These are phyloP conservation scores for Ophion ventricosus DNA, from an alignment of 2,888 invertebrate genomes.

Conservation along the genomic window DNA sequence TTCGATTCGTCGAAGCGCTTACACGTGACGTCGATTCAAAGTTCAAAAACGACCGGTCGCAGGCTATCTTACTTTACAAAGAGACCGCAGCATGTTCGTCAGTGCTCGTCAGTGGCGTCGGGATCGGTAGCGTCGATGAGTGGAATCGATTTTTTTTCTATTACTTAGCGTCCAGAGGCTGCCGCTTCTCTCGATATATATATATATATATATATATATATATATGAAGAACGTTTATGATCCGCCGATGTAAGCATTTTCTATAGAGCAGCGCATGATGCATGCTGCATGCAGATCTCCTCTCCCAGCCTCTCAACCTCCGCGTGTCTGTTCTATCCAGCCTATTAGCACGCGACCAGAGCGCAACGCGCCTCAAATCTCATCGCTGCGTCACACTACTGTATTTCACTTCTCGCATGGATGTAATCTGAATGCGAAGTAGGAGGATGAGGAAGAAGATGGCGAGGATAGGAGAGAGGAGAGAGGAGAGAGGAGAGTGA, in stretches of 20 bases:
- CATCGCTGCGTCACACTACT: slow-evolving; percentile 62
- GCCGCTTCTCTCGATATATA: too few relatives aligned
- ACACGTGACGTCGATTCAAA: too few relatives aligned
- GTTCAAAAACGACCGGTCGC: too few relatives aligned
- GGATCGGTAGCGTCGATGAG: too few relatives aligned
- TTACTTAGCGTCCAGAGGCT: too few relatives aligned
- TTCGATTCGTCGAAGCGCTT: too few relatives aligned
- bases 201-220: not conserved
- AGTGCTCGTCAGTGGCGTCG: too few relatives aligned
- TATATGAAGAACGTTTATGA: not conserved
- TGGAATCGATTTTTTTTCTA: too few relatives aligned
- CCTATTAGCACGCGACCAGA: slow-evolving; percentile 63
- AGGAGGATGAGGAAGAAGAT: not conserved
- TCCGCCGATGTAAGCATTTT: slow-evolving; percentile 25
- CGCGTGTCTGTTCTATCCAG: slow-evolving; percentile 34
- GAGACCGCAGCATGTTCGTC: too few relatives aligned
- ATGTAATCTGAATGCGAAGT: slow-evolving; percentile 31
- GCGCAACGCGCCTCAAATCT: slow-evolving; percentile 59
- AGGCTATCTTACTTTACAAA: too few relatives aligned
- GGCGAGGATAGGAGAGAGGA: not conserved
- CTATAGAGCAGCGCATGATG: slow-evolving; percentile 34
- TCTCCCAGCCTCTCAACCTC: slow-evolving; percentile 4
- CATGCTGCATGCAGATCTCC: slow-evolving; percentile 28
- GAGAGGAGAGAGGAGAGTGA: not conserved
- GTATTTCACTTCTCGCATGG: slow-evolving; percentile 46